These are phyloP conservation scores for Dione juno DNA, from an alignment of 2,888 invertebrate species.

Conservation along the genomic window DNA sequence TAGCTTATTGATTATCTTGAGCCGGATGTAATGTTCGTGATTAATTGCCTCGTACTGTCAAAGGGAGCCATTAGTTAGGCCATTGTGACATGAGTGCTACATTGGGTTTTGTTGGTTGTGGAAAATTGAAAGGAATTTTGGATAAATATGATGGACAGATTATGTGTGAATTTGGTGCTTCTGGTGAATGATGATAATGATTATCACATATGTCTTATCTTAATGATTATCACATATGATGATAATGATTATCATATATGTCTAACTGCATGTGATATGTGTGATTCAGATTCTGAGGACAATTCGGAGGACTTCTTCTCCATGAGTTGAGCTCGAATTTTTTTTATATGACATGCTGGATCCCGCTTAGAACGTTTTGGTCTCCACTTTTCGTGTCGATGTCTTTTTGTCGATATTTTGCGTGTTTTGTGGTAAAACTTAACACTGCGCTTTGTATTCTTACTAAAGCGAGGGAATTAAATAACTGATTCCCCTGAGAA, in stretches of 20 bases:
- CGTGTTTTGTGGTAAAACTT: too few species aligned
- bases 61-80: conserved; percentile 45
- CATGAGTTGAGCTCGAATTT: too few species aligned
- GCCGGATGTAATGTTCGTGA: conserved; percentile 55
- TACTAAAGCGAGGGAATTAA: background rate
- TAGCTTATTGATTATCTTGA: conserved; percentile 59
- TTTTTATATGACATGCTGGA: background rate
- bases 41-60: conserved; percentile 53
- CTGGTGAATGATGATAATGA: background rate
- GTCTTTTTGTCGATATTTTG: too few species aligned
- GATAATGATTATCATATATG: too few species aligned
- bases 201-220: too few species aligned
- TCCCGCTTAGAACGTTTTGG: too few species aligned
- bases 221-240: too few species aligned
- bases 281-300: too few species aligned
- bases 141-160: background rate
- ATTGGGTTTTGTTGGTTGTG: conserved; percentile 30
- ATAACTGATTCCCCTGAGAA: too few species aligned
- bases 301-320: too few species aligned
- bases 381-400: too few species aligned
- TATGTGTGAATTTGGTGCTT: background rate
- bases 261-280: too few species aligned
- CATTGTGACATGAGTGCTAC: conserved; percentile 33
- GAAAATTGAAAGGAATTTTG: conserved; percentile 13
- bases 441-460: background rate